phyloP scores from a whole-genome alignment of 2,888 invertebrate species.

The Yponomeuta cagnagella region DNA sequence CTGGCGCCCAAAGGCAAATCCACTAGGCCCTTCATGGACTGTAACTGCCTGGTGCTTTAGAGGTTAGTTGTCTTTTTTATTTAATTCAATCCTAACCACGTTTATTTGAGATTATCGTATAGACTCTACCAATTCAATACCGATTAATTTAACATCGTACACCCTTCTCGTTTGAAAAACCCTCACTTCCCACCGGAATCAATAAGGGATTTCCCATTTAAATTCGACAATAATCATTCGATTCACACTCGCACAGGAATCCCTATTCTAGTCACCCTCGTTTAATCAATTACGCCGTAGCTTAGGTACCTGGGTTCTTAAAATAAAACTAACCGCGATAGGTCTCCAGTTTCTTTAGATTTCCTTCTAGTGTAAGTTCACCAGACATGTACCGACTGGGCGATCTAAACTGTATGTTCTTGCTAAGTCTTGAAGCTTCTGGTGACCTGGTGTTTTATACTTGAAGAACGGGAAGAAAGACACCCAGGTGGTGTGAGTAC shows the following conservation, averaged over 20 bases:
- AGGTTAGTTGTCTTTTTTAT: too few relatives aligned
- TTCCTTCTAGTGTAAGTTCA: background rate
- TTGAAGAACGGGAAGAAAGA: background rate
- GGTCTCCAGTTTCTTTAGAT: background rate
- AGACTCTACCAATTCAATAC: background rate
- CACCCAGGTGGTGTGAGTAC: background rate
- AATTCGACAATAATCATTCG: conserved; percentile 35
- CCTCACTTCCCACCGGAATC: background rate
- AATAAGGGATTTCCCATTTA: conserved; percentile 7
- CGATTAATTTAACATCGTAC: background rate
- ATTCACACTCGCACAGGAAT: conserved; percentile 56
- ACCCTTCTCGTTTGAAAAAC: background rate
- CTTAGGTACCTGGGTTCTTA: background rate
- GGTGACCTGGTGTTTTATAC: background rate
- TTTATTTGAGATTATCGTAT: too few relatives aligned
- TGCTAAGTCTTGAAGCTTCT: background rate
- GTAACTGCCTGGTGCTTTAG: too few relatives aligned
- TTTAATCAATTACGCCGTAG: conserved; percentile 66
- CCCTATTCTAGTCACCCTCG: conserved; percentile 55
- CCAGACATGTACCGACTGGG: background rate
- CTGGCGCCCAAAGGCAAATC: too few relatives aligned
- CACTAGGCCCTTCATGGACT: too few relatives aligned
- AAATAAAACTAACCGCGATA: background rate
- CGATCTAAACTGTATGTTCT: background rate
- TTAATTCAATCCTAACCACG: too few relatives aligned